Evolutionary conservation across 2,888 invertebrate species (phyloP), one percentile per base, ranked within the genome.

Genomic region (Galeruca laticollis): DNA sequence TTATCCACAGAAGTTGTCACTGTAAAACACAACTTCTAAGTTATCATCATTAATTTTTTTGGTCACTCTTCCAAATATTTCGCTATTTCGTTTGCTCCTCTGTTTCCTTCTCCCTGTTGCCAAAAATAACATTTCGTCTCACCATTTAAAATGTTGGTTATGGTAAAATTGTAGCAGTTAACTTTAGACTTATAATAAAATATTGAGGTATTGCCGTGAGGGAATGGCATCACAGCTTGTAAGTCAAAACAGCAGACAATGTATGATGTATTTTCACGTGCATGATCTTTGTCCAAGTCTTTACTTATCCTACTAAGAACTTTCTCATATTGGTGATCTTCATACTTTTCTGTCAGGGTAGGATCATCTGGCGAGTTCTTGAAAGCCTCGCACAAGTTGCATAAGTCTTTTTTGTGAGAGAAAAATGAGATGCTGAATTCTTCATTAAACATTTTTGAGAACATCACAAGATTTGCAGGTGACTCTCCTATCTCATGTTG

Each of bases 1-100:
- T n/a, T 78, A 77, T 4, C 76, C 78, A 43, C 61, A 37, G 56
- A 78, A 80, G 56, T 77, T 77, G 63, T 78, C 77, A 15, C 75
- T 72, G 70, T 77, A 78, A 66, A 79, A n/a, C n/a, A 67, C 21
- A 31, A 51, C 37, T 35, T 47, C 35, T 5, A 51, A 62, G 18
- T 26, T 67, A 21, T n/a, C 57, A n/a, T 67, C 18, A 64, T 68
- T 9, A 69, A 68, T 31, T 5, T 11, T 13, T n/a, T 40, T 40
- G n/a, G n/a, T n/a, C n/a, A n/a, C n/a, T n/a, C n/a, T n/a, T n/a
- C n/a, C n/a, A n/a, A n/a, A n/a, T n/a, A n/a, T n/a, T 63, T 73
- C 3, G 72, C 77, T 18, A 79, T 76, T 75, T 78, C 76, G 51
- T 68, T 74, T 8, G 70, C 72, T 26, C 77, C 76, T 15, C 75